Conservation (phyloP, 1,140 invertebrate genomes). For the Temnothorax nylanderi region DNA sequence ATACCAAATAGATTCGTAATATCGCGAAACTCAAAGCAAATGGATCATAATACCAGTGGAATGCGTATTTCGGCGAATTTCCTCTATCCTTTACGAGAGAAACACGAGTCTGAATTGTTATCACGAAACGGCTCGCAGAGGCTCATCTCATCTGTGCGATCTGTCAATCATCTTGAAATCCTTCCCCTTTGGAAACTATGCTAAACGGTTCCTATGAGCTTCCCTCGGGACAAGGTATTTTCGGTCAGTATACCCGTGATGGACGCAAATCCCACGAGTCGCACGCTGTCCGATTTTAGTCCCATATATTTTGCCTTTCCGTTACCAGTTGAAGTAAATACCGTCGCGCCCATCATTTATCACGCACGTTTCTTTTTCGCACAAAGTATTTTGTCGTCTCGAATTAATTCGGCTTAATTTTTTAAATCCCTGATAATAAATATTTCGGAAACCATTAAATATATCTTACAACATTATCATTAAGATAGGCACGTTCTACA, state of each 20-base stretch:
- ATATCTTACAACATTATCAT: background rate
- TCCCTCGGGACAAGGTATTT: background rate
- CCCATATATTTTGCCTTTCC: background rate
- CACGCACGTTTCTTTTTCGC: background rate
- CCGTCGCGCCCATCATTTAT: background rate
- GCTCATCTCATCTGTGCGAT: background rate
- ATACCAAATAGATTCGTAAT: constrained; percentile 81
- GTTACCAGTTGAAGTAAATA: background rate
- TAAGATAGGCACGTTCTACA: background rate
- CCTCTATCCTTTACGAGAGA: background rate
- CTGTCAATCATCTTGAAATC: constrained; percentile 50
- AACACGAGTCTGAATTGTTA: constrained; percentile 34
- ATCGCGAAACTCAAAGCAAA: constrained; percentile 77
- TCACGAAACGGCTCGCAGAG: constrained; percentile 40
- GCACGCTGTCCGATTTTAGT: background rate
- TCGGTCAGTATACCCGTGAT: constrained; percentile 14
- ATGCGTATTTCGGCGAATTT: constrained; percentile 65
- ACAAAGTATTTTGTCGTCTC: background rate
- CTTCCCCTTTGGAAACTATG: constrained; percentile 32
- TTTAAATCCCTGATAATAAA: background rate
- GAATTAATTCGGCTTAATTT: background rate
- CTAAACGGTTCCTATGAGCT: constrained; percentile 21
- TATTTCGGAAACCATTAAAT: background rate
- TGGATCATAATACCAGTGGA: constrained; percentile 72
- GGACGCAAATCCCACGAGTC: background rate